Conservation (phyloP, 2,113 vertebrate genomes). For the Gymnorhina tibicen region DNA sequence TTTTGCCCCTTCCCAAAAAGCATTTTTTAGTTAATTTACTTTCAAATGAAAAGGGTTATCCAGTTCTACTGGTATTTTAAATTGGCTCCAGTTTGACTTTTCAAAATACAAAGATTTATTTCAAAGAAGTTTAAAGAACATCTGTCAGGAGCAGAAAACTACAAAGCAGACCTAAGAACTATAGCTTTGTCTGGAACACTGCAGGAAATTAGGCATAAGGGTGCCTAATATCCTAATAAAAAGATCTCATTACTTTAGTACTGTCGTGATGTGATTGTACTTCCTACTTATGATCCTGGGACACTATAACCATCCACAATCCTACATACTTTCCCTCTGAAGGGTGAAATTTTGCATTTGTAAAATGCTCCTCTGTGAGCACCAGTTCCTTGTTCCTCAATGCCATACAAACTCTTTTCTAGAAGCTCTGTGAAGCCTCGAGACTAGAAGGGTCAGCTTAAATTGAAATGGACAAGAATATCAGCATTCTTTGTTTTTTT, state of each 20-base stretch:
- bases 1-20: not conserved
- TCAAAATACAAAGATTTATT: not conserved
- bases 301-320: not conserved
- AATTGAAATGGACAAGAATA: not conserved
- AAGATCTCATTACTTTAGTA: not conserved
- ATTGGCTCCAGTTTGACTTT: not conserved
- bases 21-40: not conserved
- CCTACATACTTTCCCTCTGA: not conserved
- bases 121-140: not conserved
- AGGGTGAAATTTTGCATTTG: not conserved
- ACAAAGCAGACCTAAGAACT: not conserved
- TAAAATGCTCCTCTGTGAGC: not conserved
- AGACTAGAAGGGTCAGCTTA: not conserved
- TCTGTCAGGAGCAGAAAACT: not conserved
- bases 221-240: not conserved
- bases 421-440: not conserved
- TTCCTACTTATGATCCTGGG: not conserved
- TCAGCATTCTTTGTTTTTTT: not conserved
- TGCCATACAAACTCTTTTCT: not conserved
- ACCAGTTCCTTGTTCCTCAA: not conserved
- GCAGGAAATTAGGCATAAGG: not conserved
- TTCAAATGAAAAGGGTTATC: not conserved
- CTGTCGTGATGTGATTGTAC: accelerated
- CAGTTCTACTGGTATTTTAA: not conserved
- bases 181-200: not conserved